Percentiles rank a stretch among this genome's conserved stretches.
These are phyloP conservation scores for Drosophila kambysellisi DNA, from an alignment of 2,888 invertebrate species.

Conservation along the genomic window DNA sequence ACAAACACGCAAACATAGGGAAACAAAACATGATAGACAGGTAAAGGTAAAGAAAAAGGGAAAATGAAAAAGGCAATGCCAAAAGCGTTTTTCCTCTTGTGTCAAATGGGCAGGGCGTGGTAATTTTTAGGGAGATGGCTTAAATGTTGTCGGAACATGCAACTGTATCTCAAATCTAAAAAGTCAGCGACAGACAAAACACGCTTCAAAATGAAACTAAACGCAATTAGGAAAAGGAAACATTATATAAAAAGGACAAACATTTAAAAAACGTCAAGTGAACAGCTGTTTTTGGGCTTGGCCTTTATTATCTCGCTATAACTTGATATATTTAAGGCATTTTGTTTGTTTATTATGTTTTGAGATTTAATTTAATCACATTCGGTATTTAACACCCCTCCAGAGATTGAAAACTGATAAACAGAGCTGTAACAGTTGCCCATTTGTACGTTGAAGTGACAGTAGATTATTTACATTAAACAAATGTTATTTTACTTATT, in stretches of 20 bases:
- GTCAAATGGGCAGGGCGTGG: constrained; percentile 57
- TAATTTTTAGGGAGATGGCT: constrained; percentile 20
- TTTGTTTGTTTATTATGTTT: constrained; percentile 1
- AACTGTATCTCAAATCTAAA: constrained; percentile 38
- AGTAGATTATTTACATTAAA: background rate
- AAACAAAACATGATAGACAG: constrained; percentile 3
- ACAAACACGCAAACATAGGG: constrained; percentile 54
- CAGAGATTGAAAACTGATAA: background rate
- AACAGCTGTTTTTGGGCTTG: constrained; percentile 10
- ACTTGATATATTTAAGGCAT: constrained; percentile 9
- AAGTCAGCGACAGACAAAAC: constrained; percentile 49
- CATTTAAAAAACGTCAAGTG: constrained; percentile 3
- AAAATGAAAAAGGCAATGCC: constrained; percentile 47
- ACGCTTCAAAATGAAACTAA: constrained; percentile 38
- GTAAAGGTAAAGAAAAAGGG: constrained; percentile 28
- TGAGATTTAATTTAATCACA: background rate
- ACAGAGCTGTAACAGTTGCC: background rate
- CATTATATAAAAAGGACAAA: background rate
- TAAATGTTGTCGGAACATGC: constrained; percentile 51
- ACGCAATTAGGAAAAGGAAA: constrained; percentile 19
- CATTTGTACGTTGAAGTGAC: background rate
- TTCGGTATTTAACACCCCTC: background rate
- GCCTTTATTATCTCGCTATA: constrained; percentile 7
- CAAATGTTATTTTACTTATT: background rate
- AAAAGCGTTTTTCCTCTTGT: constrained; percentile 13